Base-by-base conservation (phyloP, 2,113 vertebrate species). In the Tetrax tetrax region DNA sequence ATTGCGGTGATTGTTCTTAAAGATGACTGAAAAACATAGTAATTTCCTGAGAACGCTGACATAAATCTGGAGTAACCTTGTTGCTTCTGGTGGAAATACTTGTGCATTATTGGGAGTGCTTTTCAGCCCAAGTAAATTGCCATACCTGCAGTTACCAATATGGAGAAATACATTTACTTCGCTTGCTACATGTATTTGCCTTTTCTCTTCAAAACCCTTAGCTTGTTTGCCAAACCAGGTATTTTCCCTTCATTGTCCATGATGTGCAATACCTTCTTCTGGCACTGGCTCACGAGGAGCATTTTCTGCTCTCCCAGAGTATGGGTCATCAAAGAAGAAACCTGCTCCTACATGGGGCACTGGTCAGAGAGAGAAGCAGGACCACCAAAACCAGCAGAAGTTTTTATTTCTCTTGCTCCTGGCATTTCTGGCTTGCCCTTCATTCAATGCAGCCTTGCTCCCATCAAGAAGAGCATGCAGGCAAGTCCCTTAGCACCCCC, bases 1-100 rank as follows among this genome's bases (percentile, higher is more conserved):
- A 75, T 14, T 78, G 75, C 94, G 91, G 63, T 82, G 47, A 54
- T 95, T 38, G 33, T 90, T 82, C 90, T 70, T 66, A 92, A 86
- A 87, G 93, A 92, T 25, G 69, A 77, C 0, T 63, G 74, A 65
- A 89, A 78, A 93, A 64, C 65, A 51, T 1, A 75, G 68, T 43
- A 33, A 72, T 63, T 45, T 91, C 65, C 83, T 54, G 63, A 54
- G 87, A 82, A 54, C 28, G 12, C 7, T 33, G 65, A 47, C 61
- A 80, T 80, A 79, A 96, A 93, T 85, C 65, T 95, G 47, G 16
- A 94, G 70, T 59, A 92, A 79, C 65, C 74, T 86, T 47, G 24
- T 56, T 76, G 22, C 31, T 76, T 87, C 72, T 90, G 45, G 24
- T 65, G 48, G 38, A 78, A 43, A 70, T 47, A 71, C n/a, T 65